A percentile compares a stretch with the other conserved stretches of the same genome.
Evolutionary conservation across 2,888 invertebrate species (phyloP).

Genomic region (Pyrgus malvae): DNA sequence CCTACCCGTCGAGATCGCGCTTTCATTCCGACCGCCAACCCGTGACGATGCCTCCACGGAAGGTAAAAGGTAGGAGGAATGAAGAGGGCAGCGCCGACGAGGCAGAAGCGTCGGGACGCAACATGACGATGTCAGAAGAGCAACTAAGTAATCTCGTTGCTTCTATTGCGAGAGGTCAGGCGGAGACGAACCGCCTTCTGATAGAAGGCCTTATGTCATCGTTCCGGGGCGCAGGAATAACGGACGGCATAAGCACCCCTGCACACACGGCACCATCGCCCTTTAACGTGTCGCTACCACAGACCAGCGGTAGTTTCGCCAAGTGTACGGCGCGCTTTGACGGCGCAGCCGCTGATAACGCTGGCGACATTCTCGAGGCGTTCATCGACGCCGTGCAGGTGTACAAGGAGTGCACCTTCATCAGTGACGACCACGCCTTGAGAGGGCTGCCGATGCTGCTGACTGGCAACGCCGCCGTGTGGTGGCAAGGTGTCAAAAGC

Average conservation of each 20-base stretch:
- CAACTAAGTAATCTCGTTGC: neutral
- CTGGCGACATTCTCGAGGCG: constrained; percentile 11
- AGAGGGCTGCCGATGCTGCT: constrained; percentile 30
- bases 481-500: constrained; percentile 24
- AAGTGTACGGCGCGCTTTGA: neutral
- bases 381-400: constrained; percentile 28
- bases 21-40: too few species aligned
- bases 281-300: neutral
- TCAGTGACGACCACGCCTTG: constrained; percentile 30
- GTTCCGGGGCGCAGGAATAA: neutral
- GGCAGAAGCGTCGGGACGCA: too few species aligned
- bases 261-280: neutral
- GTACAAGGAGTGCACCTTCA: constrained; percentile 30
- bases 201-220: neutral
- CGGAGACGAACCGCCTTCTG: neutral
- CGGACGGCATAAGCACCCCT: neutral
- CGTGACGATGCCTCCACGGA: too few species aligned
- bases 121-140: constrained; percentile 1
- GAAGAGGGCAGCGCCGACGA: too few species aligned
- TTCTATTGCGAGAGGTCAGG: neutral
- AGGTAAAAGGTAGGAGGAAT: too few species aligned
- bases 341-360: neutral
- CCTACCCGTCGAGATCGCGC: too few species aligned
- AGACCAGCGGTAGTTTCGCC: neutral
- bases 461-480: constrained; percentile 26